Evolutionary conservation across 1,140 invertebrate species (phyloP), one percentile per base, ranked within the genome.

Genomic region (Drosophila littoralis): DNA sequence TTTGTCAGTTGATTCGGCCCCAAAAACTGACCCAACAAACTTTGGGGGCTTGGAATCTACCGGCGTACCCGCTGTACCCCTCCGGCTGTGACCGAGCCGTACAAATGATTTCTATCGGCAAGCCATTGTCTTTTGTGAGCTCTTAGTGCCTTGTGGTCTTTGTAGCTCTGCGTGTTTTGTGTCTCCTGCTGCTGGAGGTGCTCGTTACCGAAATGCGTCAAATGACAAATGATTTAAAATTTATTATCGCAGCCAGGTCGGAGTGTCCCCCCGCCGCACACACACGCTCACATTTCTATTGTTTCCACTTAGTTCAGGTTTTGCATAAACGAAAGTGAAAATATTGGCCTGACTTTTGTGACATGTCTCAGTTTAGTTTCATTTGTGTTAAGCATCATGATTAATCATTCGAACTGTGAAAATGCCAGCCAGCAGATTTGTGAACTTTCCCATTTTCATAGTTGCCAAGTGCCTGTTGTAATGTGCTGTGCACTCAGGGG

Each of bases 171-270:
- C 1, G 17, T 15, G 36, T 58, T 46, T 38, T 58, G 59, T 2
- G 15, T 43, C 15, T 32, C 48, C 64, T 48, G 13, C 40, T 65
- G 57, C 54, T 59, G 12, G 15, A 57, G 63, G 35, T 67, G 76
- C 83, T 88, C 81, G 83, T 88, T 88, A 88, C 63, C 83, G 45
- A 88, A 86, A 86, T 82, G 76, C 83, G 83, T 86, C 79, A 82
- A 88, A 86, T 86, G 83, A 88, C 83, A 86, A 86, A 86, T 86
- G 79, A 83, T 82, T 88, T 77, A 68, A 86, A 88, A 83, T 86
- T 82, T 88, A 86, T 86, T 85, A 86, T 86, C 78, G 50, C 65
- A 43, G 70, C 51, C 63, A 32, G 22, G 43, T 36, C 32, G 38
- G 57, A 43, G 59, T 77, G 51, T 52, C 40, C 43, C 61, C 51